Conservation (phyloP, 2,888 invertebrate genomes). For the Ennomos fuscantarius region DNA sequence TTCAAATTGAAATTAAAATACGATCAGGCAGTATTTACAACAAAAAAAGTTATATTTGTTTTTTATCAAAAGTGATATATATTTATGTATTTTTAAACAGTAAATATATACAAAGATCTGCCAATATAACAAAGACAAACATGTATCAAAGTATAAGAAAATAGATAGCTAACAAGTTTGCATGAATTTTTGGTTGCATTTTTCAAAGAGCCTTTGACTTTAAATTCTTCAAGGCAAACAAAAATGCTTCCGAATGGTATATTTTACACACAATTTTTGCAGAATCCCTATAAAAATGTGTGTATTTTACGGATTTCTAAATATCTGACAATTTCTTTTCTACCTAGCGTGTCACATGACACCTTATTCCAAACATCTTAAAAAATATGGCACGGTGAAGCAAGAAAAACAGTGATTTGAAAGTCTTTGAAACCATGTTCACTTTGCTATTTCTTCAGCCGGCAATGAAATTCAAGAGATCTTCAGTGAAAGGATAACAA, state of each 20-base stretch:
- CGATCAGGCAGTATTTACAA: slow-evolving; percentile 42
- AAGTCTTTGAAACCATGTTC: slow-evolving; percentile 63
- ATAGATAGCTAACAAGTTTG: not conserved
- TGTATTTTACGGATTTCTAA: slow-evolving; percentile 50
- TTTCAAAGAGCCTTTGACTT: slow-evolving; percentile 74
- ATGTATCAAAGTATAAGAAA: slow-evolving; percentile 56
- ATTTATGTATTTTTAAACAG: slow-evolving; percentile 58
- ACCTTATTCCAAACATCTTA: slow-evolving; percentile 14
- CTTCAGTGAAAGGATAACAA: slow-evolving; percentile 85
- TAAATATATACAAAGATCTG: slow-evolving; percentile 81
- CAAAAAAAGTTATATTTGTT: slow-evolving; percentile 37
- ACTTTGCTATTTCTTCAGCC: slow-evolving; percentile 65
- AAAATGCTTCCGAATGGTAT: slow-evolving; percentile 65
- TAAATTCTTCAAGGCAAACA: slow-evolving; percentile 68
- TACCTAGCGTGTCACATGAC: not conserved
- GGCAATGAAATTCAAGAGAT: slow-evolving; percentile 84
- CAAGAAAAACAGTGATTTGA: slow-evolving; percentile 30
- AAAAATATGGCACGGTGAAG: slow-evolving; percentile 39
- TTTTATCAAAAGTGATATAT: slow-evolving; percentile 38
- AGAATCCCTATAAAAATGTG: slow-evolving; percentile 80
- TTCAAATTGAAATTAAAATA: slow-evolving; percentile 42
- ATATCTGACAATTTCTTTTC: slow-evolving; percentile 5
- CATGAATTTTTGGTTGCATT: slow-evolving; percentile 51
- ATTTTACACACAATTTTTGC: slow-evolving; percentile 80
- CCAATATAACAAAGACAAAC: slow-evolving; percentile 72